These are phyloP conservation scores for Halocynthia roretzi DNA, from an alignment of 23 tunicate species.

Conservation along the genomic window DNA sequence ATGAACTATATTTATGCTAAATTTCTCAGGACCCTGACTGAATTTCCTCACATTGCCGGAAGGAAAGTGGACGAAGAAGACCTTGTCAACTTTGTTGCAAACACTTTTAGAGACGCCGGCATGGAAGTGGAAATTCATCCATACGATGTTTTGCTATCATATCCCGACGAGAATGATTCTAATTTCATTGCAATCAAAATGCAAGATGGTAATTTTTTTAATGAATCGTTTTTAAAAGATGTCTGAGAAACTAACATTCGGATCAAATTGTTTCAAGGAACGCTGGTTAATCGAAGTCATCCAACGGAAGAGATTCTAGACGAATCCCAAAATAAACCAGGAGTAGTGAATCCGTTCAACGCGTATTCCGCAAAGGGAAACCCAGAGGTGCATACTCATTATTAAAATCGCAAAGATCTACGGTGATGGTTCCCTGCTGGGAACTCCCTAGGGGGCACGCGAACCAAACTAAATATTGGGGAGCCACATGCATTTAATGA, in stretches of 20 bases:
- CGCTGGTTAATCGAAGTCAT: conserved; percentile 19
- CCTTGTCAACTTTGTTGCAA: conserved; percentile 44
- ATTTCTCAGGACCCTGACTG: conserved; percentile 34
- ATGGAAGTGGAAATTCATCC: conserved; percentile 41
- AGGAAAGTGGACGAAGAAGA: conserved; percentile 48
- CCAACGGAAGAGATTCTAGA: conserved; percentile 33
- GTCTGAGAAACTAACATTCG: not conserved
- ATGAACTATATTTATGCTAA: not conserved
- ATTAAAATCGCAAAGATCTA: not conserved
- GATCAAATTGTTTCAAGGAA: not conserved
- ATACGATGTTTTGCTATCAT: conserved; percentile 75
- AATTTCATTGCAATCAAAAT: conserved; percentile 37
- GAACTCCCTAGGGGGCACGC: too few relatives aligned
- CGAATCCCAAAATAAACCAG: conserved; percentile 63
- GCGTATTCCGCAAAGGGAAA: conserved; percentile 62
- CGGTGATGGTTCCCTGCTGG: too few relatives aligned
- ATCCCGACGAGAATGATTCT: conserved; percentile 65
- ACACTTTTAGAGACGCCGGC: conserved; percentile 36
- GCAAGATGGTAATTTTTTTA: conserved; percentile 26
- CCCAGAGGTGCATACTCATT: conserved; percentile 29
- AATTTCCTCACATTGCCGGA: conserved; percentile 71
- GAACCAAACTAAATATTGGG: too few relatives aligned
- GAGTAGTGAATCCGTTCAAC: conserved; percentile 84
- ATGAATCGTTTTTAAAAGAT: not conserved
- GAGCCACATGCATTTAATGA: too few relatives aligned